Conservation (phyloP, 2,113 vertebrate species). For the Callipepla californica region DNA sequence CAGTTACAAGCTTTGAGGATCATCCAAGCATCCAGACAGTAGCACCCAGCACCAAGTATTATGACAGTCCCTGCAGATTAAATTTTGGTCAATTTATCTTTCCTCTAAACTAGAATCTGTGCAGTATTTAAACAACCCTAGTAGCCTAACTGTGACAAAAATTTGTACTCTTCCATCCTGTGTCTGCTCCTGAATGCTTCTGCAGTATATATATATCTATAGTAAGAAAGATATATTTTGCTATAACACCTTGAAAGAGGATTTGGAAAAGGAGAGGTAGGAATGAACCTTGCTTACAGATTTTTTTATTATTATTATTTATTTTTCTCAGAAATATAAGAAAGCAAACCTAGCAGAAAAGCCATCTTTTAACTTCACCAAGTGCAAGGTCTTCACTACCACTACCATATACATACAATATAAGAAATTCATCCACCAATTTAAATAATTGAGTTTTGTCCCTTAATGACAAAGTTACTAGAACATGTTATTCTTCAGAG, state of each 20-base stretch:
- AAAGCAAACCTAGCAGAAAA: not conserved
- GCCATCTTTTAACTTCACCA: not conserved
- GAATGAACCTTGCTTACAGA: not conserved
- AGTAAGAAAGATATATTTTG: not conserved
- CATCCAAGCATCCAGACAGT: not conserved
- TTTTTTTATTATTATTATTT: not conserved
- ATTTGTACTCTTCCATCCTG: not conserved
- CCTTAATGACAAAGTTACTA: not conserved
- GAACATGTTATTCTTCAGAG: not conserved
- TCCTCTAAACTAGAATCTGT: not conserved
- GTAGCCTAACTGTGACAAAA: not conserved
- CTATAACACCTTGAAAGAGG: not conserved
- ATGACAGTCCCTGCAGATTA: not conserved
- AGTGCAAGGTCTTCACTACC: not conserved
- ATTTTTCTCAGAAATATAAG: not conserved
- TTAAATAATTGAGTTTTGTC: not conserved
- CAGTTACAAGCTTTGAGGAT: not conserved
- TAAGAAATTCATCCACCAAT: not conserved
- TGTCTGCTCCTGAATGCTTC: not conserved
- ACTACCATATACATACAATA: not conserved
- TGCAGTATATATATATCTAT: not conserved
- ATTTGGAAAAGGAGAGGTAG: not conserved
- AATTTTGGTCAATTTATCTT: not conserved
- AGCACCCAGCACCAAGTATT: not conserved
- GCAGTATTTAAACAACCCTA: not conserved